Base-by-base conservation (phyloP, 2,888 invertebrate species). In the Diaphora mendica region DNA sequence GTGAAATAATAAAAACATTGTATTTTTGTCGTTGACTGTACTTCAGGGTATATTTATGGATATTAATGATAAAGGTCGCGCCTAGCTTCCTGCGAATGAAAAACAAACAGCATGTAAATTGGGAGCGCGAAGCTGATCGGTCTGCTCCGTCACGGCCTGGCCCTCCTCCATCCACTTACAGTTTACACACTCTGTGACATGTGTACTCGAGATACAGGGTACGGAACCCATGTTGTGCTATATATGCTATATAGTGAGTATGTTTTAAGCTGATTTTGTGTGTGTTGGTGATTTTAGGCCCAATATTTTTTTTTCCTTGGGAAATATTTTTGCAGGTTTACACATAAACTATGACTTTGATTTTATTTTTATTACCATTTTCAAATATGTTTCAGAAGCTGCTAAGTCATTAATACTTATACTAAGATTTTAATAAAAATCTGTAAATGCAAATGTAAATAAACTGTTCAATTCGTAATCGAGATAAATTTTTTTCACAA, bases 31-130 rank as follows among this genome's bases (percentile, higher is more conserved):
- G 33, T 33, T 67, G 23, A 23, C 33, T n/a, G 17, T 39, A 68
- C 30, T 26, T 35, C 35, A 3, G n/a, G 30, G 44, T 42, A 64
- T 44, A 70, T 73, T 82, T 71, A 77, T 73, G 69, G 74, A 77
- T 82, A 82, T 80, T 75, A 79, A 77, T 80, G 75, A 80, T 82
- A 79, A 79, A 67, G 30, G 48, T 33, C 51, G 44, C 66, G 67
- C 23, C 82, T 75, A 71, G 80, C 74, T 66, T 69, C 23, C 13
- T 13, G 55, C 67, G 59, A 75, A 79, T 80, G 82, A 65, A 80
- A 80, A 82, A 75, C 80, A 80, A 80, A 80, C 80, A 75, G 71
- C 65, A 67, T 26, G 30, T 42, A 69, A 73, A 66, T 48, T 71
- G 65, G 23, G 59, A 30, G 42, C 62, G 69, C 9, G 33, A 35